These are phyloP conservation scores for Panulirus ornatus DNA, from an alignment of 1,140 invertebrate species.

Conservation along the genomic window DNA sequence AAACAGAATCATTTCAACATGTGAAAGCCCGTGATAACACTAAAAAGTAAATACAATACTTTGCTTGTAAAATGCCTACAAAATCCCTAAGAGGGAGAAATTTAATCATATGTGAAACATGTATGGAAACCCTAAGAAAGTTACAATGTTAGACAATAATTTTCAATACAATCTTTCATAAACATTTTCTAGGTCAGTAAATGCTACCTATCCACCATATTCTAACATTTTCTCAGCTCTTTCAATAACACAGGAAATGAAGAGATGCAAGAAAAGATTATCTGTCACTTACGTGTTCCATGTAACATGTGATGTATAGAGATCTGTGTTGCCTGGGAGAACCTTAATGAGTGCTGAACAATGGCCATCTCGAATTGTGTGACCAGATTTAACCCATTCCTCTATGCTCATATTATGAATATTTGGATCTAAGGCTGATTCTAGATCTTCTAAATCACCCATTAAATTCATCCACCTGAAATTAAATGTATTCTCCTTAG, in stretches of 20 bases:
- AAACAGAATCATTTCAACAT: too few species aligned
- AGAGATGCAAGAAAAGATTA: not conserved
- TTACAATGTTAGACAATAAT: not conserved
- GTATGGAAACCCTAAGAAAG: too few species aligned
- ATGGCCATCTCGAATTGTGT: constrained; percentile 78
- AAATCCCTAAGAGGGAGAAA: too few species aligned
- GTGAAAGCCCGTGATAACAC: too few species aligned
- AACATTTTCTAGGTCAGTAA: too few species aligned
- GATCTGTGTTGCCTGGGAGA: constrained; percentile 80
- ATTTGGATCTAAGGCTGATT: constrained; percentile 78
- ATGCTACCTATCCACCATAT: not conserved
- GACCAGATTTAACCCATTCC: constrained; percentile 56
- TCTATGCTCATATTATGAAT: constrained; percentile 74
- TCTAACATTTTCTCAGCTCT: not conserved
- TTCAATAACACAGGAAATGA: not conserved
- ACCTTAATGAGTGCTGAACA: constrained; percentile 84
- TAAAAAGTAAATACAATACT: too few species aligned
- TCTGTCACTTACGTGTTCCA: constrained; percentile 81
- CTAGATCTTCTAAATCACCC: constrained; percentile 88
- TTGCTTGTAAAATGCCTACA: too few species aligned
- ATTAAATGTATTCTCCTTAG: not conserved
- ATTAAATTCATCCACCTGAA: constrained; percentile 84
- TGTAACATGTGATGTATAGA: constrained; percentile 85
- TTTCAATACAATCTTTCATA: not conserved
- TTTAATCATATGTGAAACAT: too few species aligned